phyloP scores from a whole-genome alignment of 2,797 vertebrate species.

The Podarcis lilfordi region DNA sequence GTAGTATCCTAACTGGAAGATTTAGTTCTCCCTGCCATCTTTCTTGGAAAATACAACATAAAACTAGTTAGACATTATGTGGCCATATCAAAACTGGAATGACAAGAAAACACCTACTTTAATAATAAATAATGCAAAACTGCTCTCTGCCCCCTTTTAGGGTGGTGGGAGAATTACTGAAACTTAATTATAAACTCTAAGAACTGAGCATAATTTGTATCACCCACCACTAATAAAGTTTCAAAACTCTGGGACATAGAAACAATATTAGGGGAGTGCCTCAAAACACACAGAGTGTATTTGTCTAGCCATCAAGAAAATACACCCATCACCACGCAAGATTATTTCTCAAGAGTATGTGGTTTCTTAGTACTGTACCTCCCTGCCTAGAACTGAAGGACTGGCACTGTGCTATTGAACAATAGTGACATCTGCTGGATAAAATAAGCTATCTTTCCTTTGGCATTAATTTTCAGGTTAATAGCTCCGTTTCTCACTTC shows the following conservation, averaged over 20 bases:
- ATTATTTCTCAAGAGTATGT: background rate
- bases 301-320: background rate
- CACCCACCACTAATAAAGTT: background rate
- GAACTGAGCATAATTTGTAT: background rate
- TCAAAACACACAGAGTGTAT: background rate
- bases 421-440: slow-evolving; percentile 44
- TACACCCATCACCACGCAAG: background rate
- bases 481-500: background rate
- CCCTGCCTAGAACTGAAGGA: background rate
- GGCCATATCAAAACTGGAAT: slow-evolving; percentile 12
- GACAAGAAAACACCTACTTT: slow-evolving; percentile 43
- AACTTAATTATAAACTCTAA: background rate
- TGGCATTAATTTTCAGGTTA: background rate
- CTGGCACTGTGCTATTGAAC: background rate
- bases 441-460: slow-evolving; percentile 12
- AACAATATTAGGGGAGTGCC: background rate
- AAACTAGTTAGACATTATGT: slow-evolving; percentile 38
- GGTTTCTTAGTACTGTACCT: background rate
- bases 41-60: slow-evolving; percentile 9
- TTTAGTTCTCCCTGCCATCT: slow-evolving; percentile 23
- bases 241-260: background rate
- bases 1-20: background rate
- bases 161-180: background rate
- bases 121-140: slow-evolving; percentile 13
- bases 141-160: background rate